Evolutionary conservation across 2,113 vertebrate species (phyloP).

Genomic region (Tupaia tana): DNA sequence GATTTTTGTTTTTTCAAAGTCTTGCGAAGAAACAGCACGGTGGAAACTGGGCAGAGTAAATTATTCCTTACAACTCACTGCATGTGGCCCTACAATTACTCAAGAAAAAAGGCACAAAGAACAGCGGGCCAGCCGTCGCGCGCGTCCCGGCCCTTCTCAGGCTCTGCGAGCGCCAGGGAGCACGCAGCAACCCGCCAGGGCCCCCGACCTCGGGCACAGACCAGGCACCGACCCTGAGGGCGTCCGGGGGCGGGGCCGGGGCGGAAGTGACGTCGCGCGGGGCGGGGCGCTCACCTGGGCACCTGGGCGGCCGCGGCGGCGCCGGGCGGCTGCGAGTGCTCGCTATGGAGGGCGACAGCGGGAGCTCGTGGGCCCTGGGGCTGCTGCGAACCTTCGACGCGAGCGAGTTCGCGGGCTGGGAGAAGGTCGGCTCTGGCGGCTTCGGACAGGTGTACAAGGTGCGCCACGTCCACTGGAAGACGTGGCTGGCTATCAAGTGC

Average conservation of each 20-base stretch:
- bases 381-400: conserved; percentile 94
- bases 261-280: conserved; percentile 58
- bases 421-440: conserved; percentile 97
- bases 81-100: neutral
- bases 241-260: neutral
- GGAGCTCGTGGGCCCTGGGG: conserved; percentile 92
- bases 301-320: conserved; percentile 39
- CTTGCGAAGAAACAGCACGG: neutral
- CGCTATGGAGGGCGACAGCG: conserved; percentile 90
- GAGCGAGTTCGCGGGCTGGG: conserved; percentile 94
- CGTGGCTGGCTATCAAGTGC: conserved; percentile 98
- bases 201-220: accelerated
- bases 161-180: neutral
- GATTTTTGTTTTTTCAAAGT: neutral
- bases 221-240: accelerated
- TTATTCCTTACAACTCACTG: no score
- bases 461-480: conserved; percentile 97
- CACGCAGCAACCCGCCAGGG: accelerated
- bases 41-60: neutral
- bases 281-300: conserved; percentile 57
- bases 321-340: neutral
- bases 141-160: neutral
- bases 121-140: neutral
- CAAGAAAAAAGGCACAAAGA: neutral
- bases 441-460: conserved; percentile 99